Percentiles rank a stretch among this genome's conserved stretches.
These are phyloP conservation scores for Hippocampus zosterae DNA, from an alignment of 2,113 vertebrate genomes.

Conservation along the genomic window DNA sequence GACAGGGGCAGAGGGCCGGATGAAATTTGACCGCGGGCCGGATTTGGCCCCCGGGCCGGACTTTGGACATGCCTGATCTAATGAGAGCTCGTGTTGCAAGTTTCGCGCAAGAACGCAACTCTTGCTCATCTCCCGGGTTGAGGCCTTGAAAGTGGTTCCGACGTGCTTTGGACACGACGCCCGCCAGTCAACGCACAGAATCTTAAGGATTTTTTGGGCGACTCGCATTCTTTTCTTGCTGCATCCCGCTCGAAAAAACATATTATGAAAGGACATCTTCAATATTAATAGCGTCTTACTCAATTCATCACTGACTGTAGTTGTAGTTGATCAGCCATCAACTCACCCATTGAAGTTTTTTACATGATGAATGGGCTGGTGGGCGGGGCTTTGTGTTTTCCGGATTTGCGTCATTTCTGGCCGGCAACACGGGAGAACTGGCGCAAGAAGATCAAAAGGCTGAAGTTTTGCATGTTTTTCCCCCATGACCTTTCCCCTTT, in stretches of 20 bases:
- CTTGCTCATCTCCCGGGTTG: neutral
- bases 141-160: neutral
- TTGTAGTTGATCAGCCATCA: slow-evolving; percentile 31
- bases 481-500: neutral
- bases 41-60: too few species aligned
- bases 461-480: neutral
- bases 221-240: neutral
- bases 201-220: too few species aligned
- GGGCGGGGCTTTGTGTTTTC: neutral
- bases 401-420: neutral
- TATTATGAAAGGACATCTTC: neutral
- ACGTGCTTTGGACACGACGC: too few species aligned
- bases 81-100: slow-evolving; percentile 8
- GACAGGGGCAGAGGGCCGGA: too few species aligned
- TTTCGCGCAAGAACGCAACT: neutral
- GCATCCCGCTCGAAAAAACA: neutral
- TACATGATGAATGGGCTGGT: slow-evolving; percentile 31
- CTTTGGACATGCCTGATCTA: too few species aligned
- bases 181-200: neutral
- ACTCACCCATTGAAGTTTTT: neutral
- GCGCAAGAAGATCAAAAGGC: neutral
- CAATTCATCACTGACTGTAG: slow-evolving; percentile 14
- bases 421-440: neutral
- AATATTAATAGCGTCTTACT: slow-evolving; percentile 1
- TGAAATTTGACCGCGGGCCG: too few species aligned